Conservation (phyloP, 2,888 invertebrate genomes). For the Frankliniella fusca region DNA sequence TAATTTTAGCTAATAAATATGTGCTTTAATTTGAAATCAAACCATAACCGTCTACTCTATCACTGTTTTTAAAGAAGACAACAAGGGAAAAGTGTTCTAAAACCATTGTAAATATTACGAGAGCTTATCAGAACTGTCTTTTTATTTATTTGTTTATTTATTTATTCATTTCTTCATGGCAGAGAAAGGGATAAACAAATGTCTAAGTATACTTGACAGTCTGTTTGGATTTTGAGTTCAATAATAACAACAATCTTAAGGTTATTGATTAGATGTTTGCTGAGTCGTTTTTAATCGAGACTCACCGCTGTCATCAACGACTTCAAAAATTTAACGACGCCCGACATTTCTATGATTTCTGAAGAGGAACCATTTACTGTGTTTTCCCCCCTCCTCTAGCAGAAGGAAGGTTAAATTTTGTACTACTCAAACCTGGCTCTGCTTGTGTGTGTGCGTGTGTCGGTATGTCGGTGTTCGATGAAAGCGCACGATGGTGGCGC, state of each 20-base stretch:
- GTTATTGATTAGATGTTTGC: no score
- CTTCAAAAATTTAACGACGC: neutral
- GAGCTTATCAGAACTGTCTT: neutral
- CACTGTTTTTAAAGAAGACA: neutral
- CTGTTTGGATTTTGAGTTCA: neutral
- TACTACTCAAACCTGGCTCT: neutral
- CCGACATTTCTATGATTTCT: neutral
- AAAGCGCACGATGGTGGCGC: no score
- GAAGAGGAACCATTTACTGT: neutral
- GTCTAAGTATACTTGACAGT: no score
- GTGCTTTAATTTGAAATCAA: neutral
- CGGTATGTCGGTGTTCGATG: neutral
- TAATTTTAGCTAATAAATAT: neutral
- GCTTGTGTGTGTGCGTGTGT: neutral
- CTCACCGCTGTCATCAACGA: neutral
- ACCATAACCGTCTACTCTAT: neutral
- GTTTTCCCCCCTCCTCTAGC: neutral
- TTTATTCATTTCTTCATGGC: neutral
- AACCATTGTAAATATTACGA: neutral
- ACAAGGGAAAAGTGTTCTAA: neutral
- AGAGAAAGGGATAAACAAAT: neutral
- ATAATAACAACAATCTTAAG: neutral
- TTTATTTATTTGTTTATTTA: neutral
- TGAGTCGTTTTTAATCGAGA: no score
- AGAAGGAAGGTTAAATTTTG: slow-evolving; percentile 24